Evolutionary conservation across 2,888 invertebrate species (phyloP).

Genomic region (Drosophila formosana): DNA sequence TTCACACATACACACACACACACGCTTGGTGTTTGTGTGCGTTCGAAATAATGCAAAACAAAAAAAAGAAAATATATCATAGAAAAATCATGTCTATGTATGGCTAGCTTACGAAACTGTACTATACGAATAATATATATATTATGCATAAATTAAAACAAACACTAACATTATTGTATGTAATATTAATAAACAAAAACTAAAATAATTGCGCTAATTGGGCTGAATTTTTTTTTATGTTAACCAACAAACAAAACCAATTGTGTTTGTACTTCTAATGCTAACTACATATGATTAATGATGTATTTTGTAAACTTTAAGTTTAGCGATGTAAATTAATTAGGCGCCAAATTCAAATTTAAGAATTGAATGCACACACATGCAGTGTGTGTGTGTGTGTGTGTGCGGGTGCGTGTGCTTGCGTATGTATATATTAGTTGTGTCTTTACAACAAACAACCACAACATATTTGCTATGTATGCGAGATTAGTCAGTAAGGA

Average conservation of each 20-base stretch:
- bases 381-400: slow-evolving; percentile 6
- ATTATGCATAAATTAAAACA: slow-evolving; percentile 16
- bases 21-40: slow-evolving; percentile 23
- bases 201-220: slow-evolving; percentile 22
- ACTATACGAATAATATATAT: slow-evolving; percentile 44
- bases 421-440: slow-evolving; percentile 23
- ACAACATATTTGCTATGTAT: slow-evolving; percentile 41
- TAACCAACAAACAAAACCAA: slow-evolving; percentile 9
- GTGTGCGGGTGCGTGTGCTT: background rate
- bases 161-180: slow-evolving; percentile 16
- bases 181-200: slow-evolving; percentile 25
- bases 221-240: slow-evolving; percentile 29
- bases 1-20: slow-evolving; percentile 10
- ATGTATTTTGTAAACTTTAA: slow-evolving; percentile 31
- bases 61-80: slow-evolving; percentile 4
- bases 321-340: slow-evolving; percentile 39
- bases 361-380: slow-evolving; percentile 5
- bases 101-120: slow-evolving; percentile 42
- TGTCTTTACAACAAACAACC: slow-evolving; percentile 19
- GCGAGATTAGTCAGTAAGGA: slow-evolving; percentile 35
- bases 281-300: slow-evolving; percentile 8
- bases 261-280: slow-evolving; percentile 30
- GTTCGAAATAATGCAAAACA: slow-evolving; percentile 30
- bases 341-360: slow-evolving; percentile 36
- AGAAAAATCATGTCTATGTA: slow-evolving; percentile 37